Evolutionary conservation across 2,113 vertebrate genomes (phyloP).

Genomic region (Pipa parva): DNA sequence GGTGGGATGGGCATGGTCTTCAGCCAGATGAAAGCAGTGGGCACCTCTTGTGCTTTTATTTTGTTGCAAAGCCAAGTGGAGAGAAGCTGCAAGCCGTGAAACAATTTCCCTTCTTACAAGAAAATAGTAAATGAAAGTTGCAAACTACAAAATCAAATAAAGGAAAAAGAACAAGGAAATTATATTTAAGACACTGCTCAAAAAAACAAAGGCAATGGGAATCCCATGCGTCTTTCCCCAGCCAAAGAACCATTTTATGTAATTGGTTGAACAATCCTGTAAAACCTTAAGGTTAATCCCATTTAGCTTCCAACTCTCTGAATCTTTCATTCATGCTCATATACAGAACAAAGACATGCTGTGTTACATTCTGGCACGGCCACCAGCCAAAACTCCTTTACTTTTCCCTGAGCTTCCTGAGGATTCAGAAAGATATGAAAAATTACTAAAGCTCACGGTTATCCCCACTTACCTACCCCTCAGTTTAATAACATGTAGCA

Average conservation of each 20-base stretch:
- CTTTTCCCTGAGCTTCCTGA: conserved; percentile 53
- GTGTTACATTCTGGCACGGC: conserved; percentile 48
- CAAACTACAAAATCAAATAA: background rate
- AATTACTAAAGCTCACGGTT: no score
- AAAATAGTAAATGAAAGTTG: no score
- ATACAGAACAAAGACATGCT: background rate
- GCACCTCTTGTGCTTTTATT: no score
- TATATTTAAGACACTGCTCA: background rate
- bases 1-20: no score
- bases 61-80: no score
- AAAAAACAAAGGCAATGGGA: background rate
- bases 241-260: conserved; percentile 15
- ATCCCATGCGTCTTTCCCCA: background rate
- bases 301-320: conserved; percentile 39
- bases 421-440: no score
- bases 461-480: no score
- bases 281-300: conserved; percentile 36
- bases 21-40: no score
- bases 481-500: no score
- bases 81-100: no score
- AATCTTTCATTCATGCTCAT: conserved; percentile 18
- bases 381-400: conserved; percentile 50
- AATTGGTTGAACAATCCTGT: background rate
- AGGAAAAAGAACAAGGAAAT: background rate
- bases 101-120: no score